These are phyloP conservation scores for Lepus americanus DNA, from an alignment of 2,113 vertebrate species.

Conservation along the genomic window DNA sequence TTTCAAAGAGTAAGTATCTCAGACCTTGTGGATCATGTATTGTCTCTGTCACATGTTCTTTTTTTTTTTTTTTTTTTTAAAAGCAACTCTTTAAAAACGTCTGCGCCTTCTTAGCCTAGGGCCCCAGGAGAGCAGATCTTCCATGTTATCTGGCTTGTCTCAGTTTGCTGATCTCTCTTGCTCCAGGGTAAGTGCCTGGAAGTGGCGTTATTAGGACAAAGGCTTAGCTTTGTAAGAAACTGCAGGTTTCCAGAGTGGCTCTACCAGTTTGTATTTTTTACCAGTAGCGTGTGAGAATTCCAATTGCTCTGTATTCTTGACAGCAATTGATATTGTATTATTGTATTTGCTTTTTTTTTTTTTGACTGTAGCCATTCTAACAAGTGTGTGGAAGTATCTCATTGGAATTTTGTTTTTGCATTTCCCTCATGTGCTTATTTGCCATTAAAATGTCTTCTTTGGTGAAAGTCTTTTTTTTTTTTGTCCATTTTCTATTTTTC, in stretches of 20 bases:
- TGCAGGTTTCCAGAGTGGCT: background rate
- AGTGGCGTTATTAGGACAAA: background rate
- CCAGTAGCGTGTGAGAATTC: background rate
- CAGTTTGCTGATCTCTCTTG: conserved; percentile 23
- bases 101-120: conserved; percentile 12
- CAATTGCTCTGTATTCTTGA: background rate
- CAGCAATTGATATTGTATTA: background rate
- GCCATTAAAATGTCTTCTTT: background rate
- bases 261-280: background rate
- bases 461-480: background rate
- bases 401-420: background rate
- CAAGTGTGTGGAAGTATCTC: background rate
- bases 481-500: conserved; percentile 7
- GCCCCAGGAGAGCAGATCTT: background rate
- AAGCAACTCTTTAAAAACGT: conserved; percentile 24
- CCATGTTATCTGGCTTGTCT: conserved; percentile 17
- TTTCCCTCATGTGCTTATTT: background rate
- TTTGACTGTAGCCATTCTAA: background rate
- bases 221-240: conserved; percentile 11
- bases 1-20: too few relatives aligned
- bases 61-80: background rate
- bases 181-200: conserved; percentile 50
- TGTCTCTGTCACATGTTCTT: conserved; percentile 8
- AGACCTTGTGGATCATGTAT: background rate
- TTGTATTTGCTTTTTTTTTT: background rate